Conservation (phyloP, 1,140 invertebrate genomes). For the Trachymyrmex cornetzi region DNA sequence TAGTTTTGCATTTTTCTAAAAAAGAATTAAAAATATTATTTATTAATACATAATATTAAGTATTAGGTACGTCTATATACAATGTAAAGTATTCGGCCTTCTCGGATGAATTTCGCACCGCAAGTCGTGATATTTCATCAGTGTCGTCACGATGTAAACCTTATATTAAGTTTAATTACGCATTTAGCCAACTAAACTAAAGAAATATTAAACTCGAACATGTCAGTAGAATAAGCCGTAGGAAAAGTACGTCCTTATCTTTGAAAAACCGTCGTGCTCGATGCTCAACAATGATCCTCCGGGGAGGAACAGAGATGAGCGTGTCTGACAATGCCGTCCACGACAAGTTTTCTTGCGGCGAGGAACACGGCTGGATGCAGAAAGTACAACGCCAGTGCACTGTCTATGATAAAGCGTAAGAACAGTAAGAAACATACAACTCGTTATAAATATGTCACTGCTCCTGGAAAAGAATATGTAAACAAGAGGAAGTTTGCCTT, state of each 20-base stretch:
- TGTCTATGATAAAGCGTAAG: conserved; percentile 48
- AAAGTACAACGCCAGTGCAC: conserved; percentile 44
- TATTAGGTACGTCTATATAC: neutral
- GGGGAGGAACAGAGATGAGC: conserved; percentile 50
- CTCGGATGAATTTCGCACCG: neutral
- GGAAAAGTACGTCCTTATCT: conserved; percentile 44
- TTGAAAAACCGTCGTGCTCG: conserved; percentile 34
- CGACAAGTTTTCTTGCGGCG: conserved; percentile 57
- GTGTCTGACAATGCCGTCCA: conserved; percentile 52
- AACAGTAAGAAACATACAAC: conserved; percentile 33
- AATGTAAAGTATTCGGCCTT: neutral
- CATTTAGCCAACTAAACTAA: neutral
- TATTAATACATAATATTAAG: neutral
- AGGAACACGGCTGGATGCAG: conserved; percentile 37
- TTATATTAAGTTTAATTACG: conserved; percentile 34
- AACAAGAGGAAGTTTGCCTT: conserved; percentile 15
- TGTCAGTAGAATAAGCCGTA: conserved; percentile 2
- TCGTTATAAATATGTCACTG: conserved; percentile 45
- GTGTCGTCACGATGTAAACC: neutral
- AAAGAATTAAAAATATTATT: neutral
- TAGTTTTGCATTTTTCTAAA: neutral
- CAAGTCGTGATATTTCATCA: neutral
- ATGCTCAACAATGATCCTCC: conserved; percentile 52
- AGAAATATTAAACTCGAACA: conserved; percentile 14
- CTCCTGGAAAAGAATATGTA: conserved; percentile 7